Base-by-base conservation (phyloP, 2,113 vertebrate species). In the Cathartes aura region DNA sequence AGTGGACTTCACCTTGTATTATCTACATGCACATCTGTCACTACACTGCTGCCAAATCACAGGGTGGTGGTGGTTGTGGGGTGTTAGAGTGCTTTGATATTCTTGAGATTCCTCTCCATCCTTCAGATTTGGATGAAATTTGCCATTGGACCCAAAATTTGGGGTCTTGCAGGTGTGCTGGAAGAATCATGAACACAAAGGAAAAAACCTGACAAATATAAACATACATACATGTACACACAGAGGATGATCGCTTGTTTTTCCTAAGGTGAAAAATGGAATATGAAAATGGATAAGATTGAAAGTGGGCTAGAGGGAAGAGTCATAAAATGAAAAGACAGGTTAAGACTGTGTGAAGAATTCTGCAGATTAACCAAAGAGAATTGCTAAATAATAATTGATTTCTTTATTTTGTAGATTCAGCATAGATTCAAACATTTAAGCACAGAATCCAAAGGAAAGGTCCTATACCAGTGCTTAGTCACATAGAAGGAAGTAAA, bases 181-280 rank as follows among this genome's bases (percentile, higher is more conserved):
- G 13, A 52, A 84, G 58, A 83, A 76, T 71, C 20, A 14, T 36
- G 50, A 17, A 34, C 27, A 34, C 14, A 36, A 48, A 72, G n/a
- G 45, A 52, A 53, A 59, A 68, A 70, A 23, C 1, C 2, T 45
- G 30, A 38, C 40, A 82, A 47, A 53, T 71, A 22, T 14, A 62
- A n/a, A 48, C 30, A 30, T 3, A 21, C 0, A 0, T 42, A 36
- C 0, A 0, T 47, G 6, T 53, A 23, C 36, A 19, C 32, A 9
- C 12, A 75, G 52, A 40, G 17, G 29, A 32, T 81, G 50, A 17
- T 55, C 6, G 8, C 43, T 70, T 68, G 24, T 38, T 82, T 79
- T 79, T 60, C 0, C 0, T 47, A 16, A 59, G 24, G 15, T 73
- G 38, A 38, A 38, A 38, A 38, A 38, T 38, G 38, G 38, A 38